phyloP scores from a whole-genome alignment of 2,797 vertebrate species.

The Austrolebias charrua region DNA sequence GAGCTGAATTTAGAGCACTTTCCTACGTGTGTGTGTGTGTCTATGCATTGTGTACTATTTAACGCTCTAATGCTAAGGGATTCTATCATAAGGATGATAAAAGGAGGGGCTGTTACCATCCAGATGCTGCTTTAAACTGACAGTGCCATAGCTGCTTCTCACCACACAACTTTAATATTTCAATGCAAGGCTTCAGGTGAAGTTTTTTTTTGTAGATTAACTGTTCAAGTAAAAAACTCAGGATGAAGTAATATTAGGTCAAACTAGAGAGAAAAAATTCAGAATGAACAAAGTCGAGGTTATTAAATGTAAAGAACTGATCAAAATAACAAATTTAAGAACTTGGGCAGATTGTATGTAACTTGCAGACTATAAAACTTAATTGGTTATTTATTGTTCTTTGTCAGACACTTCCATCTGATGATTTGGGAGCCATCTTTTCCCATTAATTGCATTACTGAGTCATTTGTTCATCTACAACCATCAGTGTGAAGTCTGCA shows the following conservation, averaged over 20 bases:
- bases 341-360: background rate
- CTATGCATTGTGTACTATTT: constrained; percentile 67
- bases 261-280: background rate
- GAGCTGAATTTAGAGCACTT: constrained; percentile 2
- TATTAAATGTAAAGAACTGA: background rate
- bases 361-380: background rate
- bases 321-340: background rate
- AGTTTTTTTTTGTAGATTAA: constrained; percentile 11
- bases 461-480: constrained; percentile 1
- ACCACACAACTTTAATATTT: constrained; percentile 18
- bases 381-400: background rate
- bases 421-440: background rate
- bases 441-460: constrained; percentile 2
- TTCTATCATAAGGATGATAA: constrained; percentile 44
- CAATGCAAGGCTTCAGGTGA: background rate
- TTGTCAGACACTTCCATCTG: background rate
- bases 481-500: constrained; percentile 14
- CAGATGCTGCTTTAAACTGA: constrained; percentile 28
- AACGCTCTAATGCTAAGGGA: constrained; percentile 46
- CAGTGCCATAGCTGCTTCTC: constrained; percentile 17
- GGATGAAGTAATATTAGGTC: background rate
- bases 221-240: background rate
- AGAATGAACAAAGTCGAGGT: background rate
- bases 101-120: constrained; percentile 49
- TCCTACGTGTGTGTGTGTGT: background rate